phyloP scores from a whole-genome alignment of 2,888 invertebrate genomes.

The Ctena decussata region DNA sequence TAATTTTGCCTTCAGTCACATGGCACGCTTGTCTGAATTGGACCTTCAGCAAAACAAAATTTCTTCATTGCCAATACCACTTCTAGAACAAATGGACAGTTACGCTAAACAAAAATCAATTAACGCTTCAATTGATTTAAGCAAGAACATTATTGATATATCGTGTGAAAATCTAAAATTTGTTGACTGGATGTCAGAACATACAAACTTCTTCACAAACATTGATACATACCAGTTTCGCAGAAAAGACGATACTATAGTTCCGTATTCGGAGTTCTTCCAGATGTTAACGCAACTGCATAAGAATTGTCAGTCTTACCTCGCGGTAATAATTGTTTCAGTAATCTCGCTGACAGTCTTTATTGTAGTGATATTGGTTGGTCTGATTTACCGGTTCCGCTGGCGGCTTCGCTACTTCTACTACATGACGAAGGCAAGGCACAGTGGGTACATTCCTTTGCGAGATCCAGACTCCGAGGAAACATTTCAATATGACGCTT shows the following conservation, averaged over 20 bases:
- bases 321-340: not conserved
- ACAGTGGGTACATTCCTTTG: not conserved
- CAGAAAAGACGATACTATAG: not conserved
- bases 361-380: conserved; percentile 32
- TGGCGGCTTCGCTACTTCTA: conserved; percentile 63
- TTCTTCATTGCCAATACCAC: not conserved
- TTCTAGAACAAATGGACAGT: conserved; percentile 6
- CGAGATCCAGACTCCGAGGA: not conserved
- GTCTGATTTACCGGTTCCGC: conserved; percentile 43
- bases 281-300: no score
- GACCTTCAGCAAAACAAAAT: conserved; percentile 26
- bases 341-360: conserved; percentile 24
- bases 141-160: conserved; percentile 23
- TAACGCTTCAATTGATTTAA: conserved; percentile 30
- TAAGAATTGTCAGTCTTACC: conserved; percentile 19
- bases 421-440: conserved; percentile 31
- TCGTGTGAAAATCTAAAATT: conserved; percentile 23
- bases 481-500: conserved; percentile 38
- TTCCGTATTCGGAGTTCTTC: no score
- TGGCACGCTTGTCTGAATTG: conserved; percentile 24
- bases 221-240: conserved; percentile 29
- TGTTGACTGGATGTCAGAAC: conserved; percentile 31
- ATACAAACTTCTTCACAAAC: not conserved
- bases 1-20: not conserved
- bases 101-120: not conserved